A percentile compares a stretch with the other conserved stretches of the same genome.
Conservation (phyloP, 2,113 vertebrate genomes). For the Hyla sarda region DNA sequence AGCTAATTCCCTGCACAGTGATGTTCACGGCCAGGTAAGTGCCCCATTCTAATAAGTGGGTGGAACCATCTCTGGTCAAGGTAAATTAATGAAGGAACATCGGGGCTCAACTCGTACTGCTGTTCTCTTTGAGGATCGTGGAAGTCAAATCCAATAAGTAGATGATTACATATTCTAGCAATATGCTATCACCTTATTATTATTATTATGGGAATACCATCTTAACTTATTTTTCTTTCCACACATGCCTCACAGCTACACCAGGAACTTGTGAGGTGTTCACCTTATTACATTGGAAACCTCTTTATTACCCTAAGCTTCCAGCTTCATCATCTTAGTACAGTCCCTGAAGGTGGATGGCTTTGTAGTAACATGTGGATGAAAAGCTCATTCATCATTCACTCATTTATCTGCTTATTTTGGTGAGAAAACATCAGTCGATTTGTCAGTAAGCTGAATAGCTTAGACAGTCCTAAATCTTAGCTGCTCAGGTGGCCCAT, state of each 20-base stretch:
- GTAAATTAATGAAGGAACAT: neutral
- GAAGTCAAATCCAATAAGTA: neutral
- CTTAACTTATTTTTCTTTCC: neutral
- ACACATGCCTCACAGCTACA: neutral
- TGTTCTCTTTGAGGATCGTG: neutral
- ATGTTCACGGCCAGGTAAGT: neutral
- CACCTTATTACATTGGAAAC: neutral
- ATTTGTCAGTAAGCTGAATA: neutral
- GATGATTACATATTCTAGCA: neutral
- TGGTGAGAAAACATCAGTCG: neutral
- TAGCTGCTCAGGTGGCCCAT: slow-evolving; percentile 53
- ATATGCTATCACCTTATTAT: neutral
- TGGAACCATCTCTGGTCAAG: neutral
- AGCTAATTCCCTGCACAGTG: neutral
- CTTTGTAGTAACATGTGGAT: neutral
- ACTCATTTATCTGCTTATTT: neutral
- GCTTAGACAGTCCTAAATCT: neutral
- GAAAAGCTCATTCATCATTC: neutral
- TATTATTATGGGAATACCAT: neutral
- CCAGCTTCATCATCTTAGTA: neutral
- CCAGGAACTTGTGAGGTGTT: neutral
- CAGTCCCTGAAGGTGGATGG: neutral
- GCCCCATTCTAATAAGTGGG: too few relatives aligned
- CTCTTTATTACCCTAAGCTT: neutral
- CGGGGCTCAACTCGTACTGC: neutral